These are phyloP conservation scores for Agapetus fuscipes DNA, from an alignment of 2,888 invertebrate genomes.

Conservation along the genomic window DNA sequence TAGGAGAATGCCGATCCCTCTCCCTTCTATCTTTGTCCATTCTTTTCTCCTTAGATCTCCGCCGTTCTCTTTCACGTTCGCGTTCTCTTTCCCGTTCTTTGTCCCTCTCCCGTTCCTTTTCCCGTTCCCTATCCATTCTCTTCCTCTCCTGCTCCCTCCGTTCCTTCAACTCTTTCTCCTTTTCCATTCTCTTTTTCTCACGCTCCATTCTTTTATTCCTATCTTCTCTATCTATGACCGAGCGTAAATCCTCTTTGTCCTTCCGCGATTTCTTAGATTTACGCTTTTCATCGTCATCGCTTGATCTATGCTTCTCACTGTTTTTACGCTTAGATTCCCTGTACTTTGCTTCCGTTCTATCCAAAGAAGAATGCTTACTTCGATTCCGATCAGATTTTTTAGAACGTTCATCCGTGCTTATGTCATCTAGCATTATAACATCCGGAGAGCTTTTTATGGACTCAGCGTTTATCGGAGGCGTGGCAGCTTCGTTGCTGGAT, in stretches of 20 bases:
- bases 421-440: slow-evolving; percentile 55
- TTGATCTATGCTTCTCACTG: slow-evolving; percentile 26
- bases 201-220: slow-evolving; percentile 32
- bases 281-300: slow-evolving; percentile 27
- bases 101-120: slow-evolving; percentile 25
- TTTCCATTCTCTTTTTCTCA: slow-evolving; percentile 34
- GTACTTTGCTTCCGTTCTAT: slow-evolving; percentile 22
- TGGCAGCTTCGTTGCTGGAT: slow-evolving; percentile 45
- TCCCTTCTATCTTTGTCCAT: slow-evolving; percentile 22
- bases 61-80: slow-evolving; percentile 21
- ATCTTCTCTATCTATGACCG: slow-evolving; percentile 34
- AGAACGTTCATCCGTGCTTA: slow-evolving; percentile 43
- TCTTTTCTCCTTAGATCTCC: slow-evolving; percentile 22
- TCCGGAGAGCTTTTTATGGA: slow-evolving; percentile 22
- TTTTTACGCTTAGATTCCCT: slow-evolving; percentile 25
- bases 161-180: slow-evolving; percentile 31
- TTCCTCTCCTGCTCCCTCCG: slow-evolving; percentile 26
- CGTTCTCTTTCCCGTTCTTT: slow-evolving; percentile 24
- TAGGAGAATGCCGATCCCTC: slow-evolving; percentile 30
- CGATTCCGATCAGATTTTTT: slow-evolving; percentile 9
- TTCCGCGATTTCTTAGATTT: slow-evolving; percentile 8
- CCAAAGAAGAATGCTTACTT: slow-evolving; percentile 5
- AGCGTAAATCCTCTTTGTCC: slow-evolving; percentile 22
- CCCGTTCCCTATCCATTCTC: slow-evolving; percentile 25
- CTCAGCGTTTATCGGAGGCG: slow-evolving; percentile 19